A percentile compares a stretch with the other conserved stretches of the same genome.
Evolutionary conservation across 2,888 invertebrate species (phyloP).

Genomic region (Metellina segmentata): DNA sequence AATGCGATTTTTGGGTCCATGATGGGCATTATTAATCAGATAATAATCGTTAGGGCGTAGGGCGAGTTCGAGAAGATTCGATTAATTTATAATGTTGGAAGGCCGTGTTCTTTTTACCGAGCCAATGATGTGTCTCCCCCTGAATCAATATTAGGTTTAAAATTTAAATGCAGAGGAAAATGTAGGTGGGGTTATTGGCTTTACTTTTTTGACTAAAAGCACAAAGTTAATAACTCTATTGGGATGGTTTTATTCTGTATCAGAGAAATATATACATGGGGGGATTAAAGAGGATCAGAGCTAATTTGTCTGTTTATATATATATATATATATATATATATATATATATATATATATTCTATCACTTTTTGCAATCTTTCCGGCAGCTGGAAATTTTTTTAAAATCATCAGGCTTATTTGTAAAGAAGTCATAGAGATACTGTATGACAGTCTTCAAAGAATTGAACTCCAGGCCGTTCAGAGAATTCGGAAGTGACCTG

Average conservation of each 20-base stretch:
- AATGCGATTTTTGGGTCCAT: conserved; percentile 20
- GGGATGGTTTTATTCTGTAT: not conserved
- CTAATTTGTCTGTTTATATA: no score
- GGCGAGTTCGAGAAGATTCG: not conserved
- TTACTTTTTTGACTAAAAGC: not conserved
- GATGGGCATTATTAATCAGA: conserved; percentile 4
- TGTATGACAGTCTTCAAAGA: no score
- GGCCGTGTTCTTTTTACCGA: conserved; percentile 7
- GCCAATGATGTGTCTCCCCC: not conserved
- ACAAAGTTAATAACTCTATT: not conserved
- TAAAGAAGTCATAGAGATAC: no score
- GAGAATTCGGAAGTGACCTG: no score
- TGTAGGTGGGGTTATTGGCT: not conserved
- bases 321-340: no score
- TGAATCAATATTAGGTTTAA: conserved; percentile 24
- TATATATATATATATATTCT: no score
- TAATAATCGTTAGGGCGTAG: not conserved
- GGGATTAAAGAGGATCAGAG: no score
- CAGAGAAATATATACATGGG: no score
- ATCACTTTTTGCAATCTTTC: no score
- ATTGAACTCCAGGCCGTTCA: no score
- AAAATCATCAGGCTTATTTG: no score
- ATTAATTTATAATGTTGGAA: conserved; percentile 17
- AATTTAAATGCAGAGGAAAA: not conserved
- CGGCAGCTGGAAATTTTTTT: no score